Conservation (phyloP, 2,797 vertebrate genomes). For the Morelia viridis region DNA sequence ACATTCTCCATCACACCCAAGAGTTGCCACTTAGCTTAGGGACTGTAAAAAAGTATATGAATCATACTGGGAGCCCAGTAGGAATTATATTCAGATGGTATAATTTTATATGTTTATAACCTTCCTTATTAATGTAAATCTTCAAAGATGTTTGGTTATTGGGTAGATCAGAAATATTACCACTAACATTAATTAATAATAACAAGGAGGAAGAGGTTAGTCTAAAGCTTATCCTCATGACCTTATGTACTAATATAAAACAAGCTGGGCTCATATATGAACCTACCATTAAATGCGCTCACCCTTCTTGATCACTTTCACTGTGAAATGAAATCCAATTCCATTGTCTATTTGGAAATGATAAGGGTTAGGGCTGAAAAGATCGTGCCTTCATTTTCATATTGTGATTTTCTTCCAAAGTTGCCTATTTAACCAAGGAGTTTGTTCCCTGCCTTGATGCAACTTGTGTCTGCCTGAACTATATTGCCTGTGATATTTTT, state of each 20-base stretch:
- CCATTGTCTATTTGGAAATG: not conserved
- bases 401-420: not conserved
- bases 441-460: not conserved
- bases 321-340: not conserved
- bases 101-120: not conserved
- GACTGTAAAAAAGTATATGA: not conserved
- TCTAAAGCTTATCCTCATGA: not conserved
- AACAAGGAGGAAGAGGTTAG: not conserved
- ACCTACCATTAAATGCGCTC: not conserved
- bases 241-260: not conserved
- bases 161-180: not conserved
- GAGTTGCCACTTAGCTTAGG: not conserved
- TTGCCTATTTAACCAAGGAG: constrained; percentile 11
- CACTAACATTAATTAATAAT: not conserved
- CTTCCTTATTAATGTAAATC: not conserved
- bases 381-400: not conserved
- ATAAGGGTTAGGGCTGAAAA: not conserved
- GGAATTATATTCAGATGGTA: not conserved
- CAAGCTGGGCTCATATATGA: not conserved
- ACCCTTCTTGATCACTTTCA: not conserved
- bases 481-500: not conserved
- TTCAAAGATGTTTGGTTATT: not conserved
- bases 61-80: not conserved
- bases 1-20: not conserved
- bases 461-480: not conserved